Evolutionary conservation across 2,113 vertebrate genomes (phyloP), one percentile per base, ranked within the genome.

Genomic region (Amphilophus citrinellus): DNA sequence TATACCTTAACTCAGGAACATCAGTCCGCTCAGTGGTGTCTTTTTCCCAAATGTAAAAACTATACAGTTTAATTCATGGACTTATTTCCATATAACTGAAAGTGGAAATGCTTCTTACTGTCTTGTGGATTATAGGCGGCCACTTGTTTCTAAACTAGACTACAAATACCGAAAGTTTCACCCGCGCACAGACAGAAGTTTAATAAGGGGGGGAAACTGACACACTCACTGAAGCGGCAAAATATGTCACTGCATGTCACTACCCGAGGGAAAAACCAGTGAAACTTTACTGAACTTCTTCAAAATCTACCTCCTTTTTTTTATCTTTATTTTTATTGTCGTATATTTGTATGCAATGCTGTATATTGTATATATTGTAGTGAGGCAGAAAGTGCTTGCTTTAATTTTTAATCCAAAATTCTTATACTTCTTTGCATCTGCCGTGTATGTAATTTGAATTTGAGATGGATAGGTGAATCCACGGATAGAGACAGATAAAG

Each of bases 161-260:
- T 37, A 82, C 35, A 71, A n/a, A 63, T 39, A 24, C 15, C 9
- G 42, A 47, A 20, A 60, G 71, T 68, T 44, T 42, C 58, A 58
- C 39, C 30, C 11, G 24, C 6, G 60, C 24, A 37, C 10, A 53
- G 10, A 77, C 17, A 7, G n/a, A 42, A 80, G 22, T 66, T 20
- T n/a, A 56, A 80, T 32, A 39, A 63, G 35, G 30, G 9, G 5
- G 22, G 14, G 65, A 85, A 42, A 60, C 15, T 61, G 60, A 78
- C 78, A 1, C 35, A 35, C 35, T 35, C 82, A 75, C 63, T 61
- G 50, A 84, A 86, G 79, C 79, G 75, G 83, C 39, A 84, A 83
- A 75, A 76, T 83, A 81, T 77, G 71, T 80, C 20, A 11, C 8
- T 71, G 78, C 37, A 3, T 80, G 30, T 84, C 66, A 30, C 18